A percentile compares a stretch with the other conserved stretches of the same genome.
Conservation (phyloP, 2,113 vertebrate species). For the Balaenoptera acutorostrata region DNA sequence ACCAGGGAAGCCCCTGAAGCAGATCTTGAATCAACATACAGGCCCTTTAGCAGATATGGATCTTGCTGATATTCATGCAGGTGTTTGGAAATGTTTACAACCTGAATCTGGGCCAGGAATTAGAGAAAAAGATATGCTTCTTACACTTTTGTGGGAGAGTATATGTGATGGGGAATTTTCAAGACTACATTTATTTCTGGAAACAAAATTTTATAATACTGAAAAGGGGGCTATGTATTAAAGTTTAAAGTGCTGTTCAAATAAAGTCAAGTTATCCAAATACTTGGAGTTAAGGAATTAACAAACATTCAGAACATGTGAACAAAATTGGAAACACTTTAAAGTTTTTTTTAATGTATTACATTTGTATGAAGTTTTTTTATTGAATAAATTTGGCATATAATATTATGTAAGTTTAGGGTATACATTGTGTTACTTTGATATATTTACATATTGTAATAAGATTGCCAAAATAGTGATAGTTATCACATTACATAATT, state of each 20-base stretch:
- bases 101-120: background rate
- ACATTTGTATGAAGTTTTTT: background rate
- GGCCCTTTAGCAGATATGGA: background rate
- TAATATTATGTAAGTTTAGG: background rate
- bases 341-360: background rate
- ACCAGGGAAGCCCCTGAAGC: too few relatives aligned
- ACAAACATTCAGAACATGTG: background rate
- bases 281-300: background rate
- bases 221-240: background rate
- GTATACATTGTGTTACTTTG: background rate
- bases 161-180: background rate
- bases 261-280: background rate
- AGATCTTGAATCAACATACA: background rate
- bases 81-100: constrained; percentile 44
- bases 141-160: background rate
- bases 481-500: background rate
- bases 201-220: background rate
- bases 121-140: background rate
- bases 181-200: background rate
- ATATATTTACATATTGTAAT: background rate
- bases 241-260: background rate
- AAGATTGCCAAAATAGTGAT: background rate
- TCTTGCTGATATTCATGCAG: background rate
- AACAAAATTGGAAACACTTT: background rate
- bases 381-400: background rate